These are phyloP conservation scores for Balearica regulorum DNA, from an alignment of 2,797 vertebrate species.

Conservation along the genomic window DNA sequence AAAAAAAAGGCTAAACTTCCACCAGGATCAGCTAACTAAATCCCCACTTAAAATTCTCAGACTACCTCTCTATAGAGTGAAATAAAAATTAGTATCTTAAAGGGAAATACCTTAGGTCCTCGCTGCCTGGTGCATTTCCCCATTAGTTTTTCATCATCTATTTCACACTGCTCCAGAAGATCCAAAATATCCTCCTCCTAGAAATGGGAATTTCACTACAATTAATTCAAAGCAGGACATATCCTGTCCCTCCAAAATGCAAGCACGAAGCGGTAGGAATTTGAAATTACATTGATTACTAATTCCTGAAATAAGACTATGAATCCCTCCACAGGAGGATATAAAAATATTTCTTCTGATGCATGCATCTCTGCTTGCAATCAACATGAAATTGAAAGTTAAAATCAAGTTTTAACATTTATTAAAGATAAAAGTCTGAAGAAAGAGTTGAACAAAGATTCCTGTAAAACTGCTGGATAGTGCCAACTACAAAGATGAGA, in stretches of 20 bases:
- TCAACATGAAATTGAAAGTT: background rate
- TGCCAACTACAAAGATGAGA: background rate
- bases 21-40: background rate
- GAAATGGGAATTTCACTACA: background rate
- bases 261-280: background rate
- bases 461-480: background rate
- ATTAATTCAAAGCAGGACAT: background rate
- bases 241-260: background rate
- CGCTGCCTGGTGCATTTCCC: constrained; percentile 75
- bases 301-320: background rate
- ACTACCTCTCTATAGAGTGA: background rate
- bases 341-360: background rate
- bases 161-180: constrained; percentile 95
- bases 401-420: background rate
- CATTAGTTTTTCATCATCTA: constrained; percentile 94
- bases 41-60: background rate
- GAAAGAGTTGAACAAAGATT: background rate
- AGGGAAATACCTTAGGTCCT: constrained; percentile 79
- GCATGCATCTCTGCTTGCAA: background rate
- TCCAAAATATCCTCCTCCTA: constrained; percentile 98
- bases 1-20: background rate
- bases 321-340: background rate
- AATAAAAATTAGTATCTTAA: background rate
- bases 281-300: background rate
- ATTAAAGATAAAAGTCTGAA: background rate